These are phyloP conservation scores for Dendrophyllia cribrosa DNA, from an alignment of 64 coral and sea anemone species.

Conservation along the genomic window DNA sequence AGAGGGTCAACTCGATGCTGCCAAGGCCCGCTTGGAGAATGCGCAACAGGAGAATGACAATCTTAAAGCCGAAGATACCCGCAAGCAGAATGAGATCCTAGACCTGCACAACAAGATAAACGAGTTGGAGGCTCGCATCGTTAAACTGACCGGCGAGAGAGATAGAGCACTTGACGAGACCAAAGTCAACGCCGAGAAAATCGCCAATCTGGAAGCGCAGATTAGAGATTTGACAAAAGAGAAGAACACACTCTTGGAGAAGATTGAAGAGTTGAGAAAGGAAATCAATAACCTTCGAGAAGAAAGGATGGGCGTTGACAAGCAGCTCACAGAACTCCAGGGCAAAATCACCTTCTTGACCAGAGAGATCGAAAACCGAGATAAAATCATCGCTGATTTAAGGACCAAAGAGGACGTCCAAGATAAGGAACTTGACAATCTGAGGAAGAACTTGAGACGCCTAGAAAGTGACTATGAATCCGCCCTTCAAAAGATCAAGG, in stretches of 20 bases:
- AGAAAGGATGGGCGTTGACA: conserved; percentile 76
- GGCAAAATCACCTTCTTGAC: conserved; percentile 84
- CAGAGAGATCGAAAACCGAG: conserved; percentile 76
- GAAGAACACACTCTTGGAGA: conserved; percentile 62
- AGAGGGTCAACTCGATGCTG: conserved; percentile 77
- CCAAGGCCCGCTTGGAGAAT: conserved; percentile 73
- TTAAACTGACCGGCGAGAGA: conserved; percentile 77
- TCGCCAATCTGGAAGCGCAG: conserved; percentile 68
- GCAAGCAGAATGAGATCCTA: conserved; percentile 76
- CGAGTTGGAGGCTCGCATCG: conserved; percentile 76
- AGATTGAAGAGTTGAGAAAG: conserved; percentile 83
- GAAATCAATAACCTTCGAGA: conserved; percentile 70
- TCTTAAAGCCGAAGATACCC: conserved; percentile 70
- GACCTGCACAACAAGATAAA: conserved; percentile 89
- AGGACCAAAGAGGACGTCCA: conserved; percentile 68
- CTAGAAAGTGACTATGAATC: conserved; percentile 85
- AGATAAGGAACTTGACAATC: conserved; percentile 82
- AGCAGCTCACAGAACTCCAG: conserved; percentile 77
- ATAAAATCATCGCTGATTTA: conserved; percentile 77
- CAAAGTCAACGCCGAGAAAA: conserved; percentile 52
- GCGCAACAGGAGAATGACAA: conserved; percentile 79
- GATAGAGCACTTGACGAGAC: conserved; percentile 83
- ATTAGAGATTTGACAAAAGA: conserved; percentile 84
- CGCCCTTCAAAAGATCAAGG: conserved; percentile 84
- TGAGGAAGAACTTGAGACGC: conserved; percentile 87